These are phyloP conservation scores for Argentina silus DNA, from an alignment of 2,797 vertebrate species.

Conservation along the genomic window DNA sequence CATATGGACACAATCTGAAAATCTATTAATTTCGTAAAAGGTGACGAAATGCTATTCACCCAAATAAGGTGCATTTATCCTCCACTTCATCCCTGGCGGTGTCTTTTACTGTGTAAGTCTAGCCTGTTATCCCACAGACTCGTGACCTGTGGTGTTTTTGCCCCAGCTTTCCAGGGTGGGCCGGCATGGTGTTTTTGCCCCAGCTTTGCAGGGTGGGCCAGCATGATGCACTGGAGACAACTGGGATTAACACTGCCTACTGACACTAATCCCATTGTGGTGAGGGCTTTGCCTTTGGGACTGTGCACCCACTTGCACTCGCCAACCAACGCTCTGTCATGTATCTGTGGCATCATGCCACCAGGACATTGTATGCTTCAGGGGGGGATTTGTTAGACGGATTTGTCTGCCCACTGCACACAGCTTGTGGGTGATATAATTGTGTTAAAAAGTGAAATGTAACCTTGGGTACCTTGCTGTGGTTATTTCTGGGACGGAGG, in stretches of 20 bases:
- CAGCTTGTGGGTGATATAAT: conserved; percentile 27
- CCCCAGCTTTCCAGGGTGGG: conserved; percentile 1
- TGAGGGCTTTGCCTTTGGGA: conserved; percentile 64
- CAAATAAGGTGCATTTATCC: no score
- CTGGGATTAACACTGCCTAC: conserved; percentile 77
- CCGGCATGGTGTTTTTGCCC: no score
- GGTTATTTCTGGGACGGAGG: neutral
- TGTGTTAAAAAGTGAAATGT: neutral
- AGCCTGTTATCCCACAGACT: conserved; percentile 46
- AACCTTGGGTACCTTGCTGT: neutral
- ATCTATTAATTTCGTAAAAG: no score
- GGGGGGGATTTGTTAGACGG: conserved; percentile 47
- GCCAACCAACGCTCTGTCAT: conserved; percentile 53
- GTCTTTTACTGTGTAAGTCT: no score
- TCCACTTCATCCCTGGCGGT: no score
- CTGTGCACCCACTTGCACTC: conserved; percentile 69
- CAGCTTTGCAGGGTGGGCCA: conserved; percentile 62
- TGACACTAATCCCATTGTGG: conserved; percentile 82
- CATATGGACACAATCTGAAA: no score
- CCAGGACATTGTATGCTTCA: conserved; percentile 38
- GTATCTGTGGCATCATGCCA: conserved; percentile 60
- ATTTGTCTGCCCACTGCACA: conserved; percentile 51
- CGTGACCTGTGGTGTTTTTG: conserved; percentile 51
- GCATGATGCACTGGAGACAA: conserved; percentile 62
- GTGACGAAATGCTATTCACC: no score